These are phyloP conservation scores for Pachydiplax longipennis DNA, from an alignment of 2,888 invertebrate species.

Conservation along the genomic window DNA sequence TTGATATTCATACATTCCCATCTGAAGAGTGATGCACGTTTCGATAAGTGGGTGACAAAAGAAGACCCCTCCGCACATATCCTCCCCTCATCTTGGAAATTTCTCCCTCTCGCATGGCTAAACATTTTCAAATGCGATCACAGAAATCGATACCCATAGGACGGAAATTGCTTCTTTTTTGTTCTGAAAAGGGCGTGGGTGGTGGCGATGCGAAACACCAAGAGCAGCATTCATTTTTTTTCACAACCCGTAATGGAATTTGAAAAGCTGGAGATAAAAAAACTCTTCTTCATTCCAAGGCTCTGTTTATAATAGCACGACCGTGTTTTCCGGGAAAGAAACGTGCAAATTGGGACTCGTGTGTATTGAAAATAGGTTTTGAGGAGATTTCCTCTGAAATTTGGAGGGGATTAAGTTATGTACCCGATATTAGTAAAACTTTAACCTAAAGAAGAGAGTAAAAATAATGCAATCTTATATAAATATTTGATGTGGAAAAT, in stretches of 20 bases:
- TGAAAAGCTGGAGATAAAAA: slow-evolving; percentile 5
- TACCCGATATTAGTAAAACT: too few species aligned
- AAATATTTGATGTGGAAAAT: too few species aligned
- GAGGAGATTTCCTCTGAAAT: not conserved
- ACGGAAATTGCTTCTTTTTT: slow-evolving; percentile 39
- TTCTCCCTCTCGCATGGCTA: slow-evolving; percentile 9
- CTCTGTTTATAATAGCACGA: not conserved
- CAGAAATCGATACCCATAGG: slow-evolving; percentile 15
- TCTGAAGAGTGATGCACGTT: too few species aligned
- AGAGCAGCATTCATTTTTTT: not conserved
- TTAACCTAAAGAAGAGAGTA: too few species aligned
- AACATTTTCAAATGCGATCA: slow-evolving; percentile 33
- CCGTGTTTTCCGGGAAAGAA: not conserved
- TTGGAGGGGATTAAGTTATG: too few species aligned
- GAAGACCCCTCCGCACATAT: not conserved
- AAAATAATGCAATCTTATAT: too few species aligned
- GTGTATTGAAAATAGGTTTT: not conserved
- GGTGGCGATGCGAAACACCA: not conserved
- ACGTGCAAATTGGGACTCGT: not conserved
- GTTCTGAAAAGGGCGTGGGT: not conserved
- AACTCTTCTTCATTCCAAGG: not conserved
- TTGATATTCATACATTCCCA: too few species aligned
- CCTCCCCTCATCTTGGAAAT: not conserved
- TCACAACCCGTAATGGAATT: slow-evolving; percentile 3
- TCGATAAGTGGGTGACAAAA: not conserved